Evolutionary conservation across 2,113 vertebrate species (phyloP), one percentile per base, ranked within the genome.

Genomic region (Lophura nycthemera): DNA sequence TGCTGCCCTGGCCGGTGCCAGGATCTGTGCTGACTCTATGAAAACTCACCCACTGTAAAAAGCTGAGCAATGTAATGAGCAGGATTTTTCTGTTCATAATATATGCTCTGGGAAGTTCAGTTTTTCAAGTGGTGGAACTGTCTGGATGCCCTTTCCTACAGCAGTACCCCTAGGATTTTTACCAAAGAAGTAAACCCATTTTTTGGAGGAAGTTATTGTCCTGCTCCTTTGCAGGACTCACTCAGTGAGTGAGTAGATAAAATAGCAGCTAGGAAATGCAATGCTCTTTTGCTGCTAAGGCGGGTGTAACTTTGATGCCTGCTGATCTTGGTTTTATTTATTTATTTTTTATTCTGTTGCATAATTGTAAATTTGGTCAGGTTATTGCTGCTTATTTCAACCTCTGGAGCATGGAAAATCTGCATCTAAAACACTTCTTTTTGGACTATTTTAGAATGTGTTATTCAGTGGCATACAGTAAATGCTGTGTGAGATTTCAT

Each of bases 101-200:
- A 0, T 7, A 1, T 32, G 4, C 34, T 77, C 1, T 16, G 22
- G 50, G 24, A 89, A 73, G 36, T 38, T 73, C 12, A 6, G 32
- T 70, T 83, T 47, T 42, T 40, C 50, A 70, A 27, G 21, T 32
- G 9, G 16, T 8, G 8, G 3, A 50, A 4, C 0, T 1, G 4
- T 69, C 54, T 61, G 48, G 50, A 66, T 81, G 40, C 27, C 15
- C 3, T 76, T 66, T 89, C 27, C 20, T 71, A 34, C 11, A 54
- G 50, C 36, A 30, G 65, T 24, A 27, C 4, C 60, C 84, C 36
- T 27, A 27, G 36, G 21, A 13, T 56, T 5, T 75, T 88, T 20
- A 5, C 27, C 10, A 14, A 3, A 13, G 38, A 61, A 47, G 29
- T 5, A 47, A 25, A 71, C 6, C 30, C 10, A 4, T 12, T 59